Base-by-base conservation (phyloP, 2,113 vertebrate genomes). In the Aphyosemion australe region DNA sequence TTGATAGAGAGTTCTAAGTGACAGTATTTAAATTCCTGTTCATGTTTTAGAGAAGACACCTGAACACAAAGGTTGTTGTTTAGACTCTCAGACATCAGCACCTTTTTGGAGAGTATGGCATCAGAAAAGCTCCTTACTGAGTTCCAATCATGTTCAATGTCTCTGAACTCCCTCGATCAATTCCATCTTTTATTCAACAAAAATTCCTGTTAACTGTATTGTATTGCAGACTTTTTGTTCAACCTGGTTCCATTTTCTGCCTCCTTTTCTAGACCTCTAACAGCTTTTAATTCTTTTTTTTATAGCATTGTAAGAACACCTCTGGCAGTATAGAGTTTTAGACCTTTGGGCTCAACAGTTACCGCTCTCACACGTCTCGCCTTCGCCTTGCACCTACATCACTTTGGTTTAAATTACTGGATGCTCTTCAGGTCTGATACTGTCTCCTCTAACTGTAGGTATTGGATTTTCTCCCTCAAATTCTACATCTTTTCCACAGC, bases 401-500 rank as follows among this genome's bases (percentile, higher is more conserved):
- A 76, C 77, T 83, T 73, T 37, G 65, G 72, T 79, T 83, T 83
- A 82, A 89, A 87, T 89, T 82, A 85, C 71, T 61, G 65, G 61
- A 67, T 73, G 65, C 69, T 84, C 74, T 82, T 79, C 77, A 66
- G 77, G 67, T 80, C 69, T 83, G 79, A 87, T 84, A 71, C 77
- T 58, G 79, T 80, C 70, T 74, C 76, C 72, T 79, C 72, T 77
- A 78, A 84, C 72, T 50, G 67, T 57, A 82, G 79, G 63, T 89
- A 91, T 90, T 88, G 88, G 72, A 88, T 90, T 89, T 76, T 83
- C 67, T 74, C 52, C 59, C 61, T 69, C 32, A 87, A 77, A 82
- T 62, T 80, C 63, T 48, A 32, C 57, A 68, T 80, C 74, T 72
- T 73, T 67, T 80, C 61, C 52, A 32, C 57, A 68, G 78, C 75